phyloP scores from a whole-genome alignment of 1,140 invertebrate species.

The Tenebrio molitor region DNA sequence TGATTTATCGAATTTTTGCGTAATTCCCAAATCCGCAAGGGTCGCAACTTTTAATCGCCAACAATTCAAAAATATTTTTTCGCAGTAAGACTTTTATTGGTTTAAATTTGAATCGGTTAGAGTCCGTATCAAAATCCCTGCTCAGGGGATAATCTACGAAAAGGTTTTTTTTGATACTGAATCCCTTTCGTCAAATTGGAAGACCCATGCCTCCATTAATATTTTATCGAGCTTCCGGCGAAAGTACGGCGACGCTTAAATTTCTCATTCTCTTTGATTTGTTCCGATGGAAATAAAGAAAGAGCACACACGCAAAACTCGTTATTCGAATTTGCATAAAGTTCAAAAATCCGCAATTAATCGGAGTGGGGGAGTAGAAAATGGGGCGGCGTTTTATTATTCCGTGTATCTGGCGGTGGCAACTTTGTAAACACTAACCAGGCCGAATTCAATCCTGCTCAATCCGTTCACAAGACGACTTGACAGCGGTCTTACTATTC shows the following conservation, averaged over 20 bases:
- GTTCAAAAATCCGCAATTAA: no score
- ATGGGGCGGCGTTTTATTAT: no score
- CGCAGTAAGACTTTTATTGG: no score
- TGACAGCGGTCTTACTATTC: conserved; percentile 39
- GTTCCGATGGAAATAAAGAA: not conserved
- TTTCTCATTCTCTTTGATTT: conserved; percentile 7
- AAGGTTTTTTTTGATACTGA: not conserved
- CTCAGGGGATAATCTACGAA: not conserved
- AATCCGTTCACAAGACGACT: conserved; percentile 37
- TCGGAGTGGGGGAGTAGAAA: no score
- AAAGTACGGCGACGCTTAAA: not conserved
- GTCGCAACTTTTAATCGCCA: no score
- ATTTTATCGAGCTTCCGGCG: not conserved
- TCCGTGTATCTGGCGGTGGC: not conserved
- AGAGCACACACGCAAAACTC: no score
- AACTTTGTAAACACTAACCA: conserved; percentile 37
- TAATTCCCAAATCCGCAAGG: no score
- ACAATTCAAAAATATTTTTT: no score
- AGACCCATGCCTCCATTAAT: not conserved
- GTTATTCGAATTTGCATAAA: no score
- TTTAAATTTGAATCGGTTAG: not conserved
- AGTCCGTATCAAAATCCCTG: not conserved
- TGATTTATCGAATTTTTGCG: no score
- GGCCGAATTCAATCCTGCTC: conserved; percentile 27
- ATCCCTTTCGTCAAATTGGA: not conserved